Evolutionary conservation across 2,888 invertebrate species (phyloP).

Genomic region (Dynastes maya): DNA sequence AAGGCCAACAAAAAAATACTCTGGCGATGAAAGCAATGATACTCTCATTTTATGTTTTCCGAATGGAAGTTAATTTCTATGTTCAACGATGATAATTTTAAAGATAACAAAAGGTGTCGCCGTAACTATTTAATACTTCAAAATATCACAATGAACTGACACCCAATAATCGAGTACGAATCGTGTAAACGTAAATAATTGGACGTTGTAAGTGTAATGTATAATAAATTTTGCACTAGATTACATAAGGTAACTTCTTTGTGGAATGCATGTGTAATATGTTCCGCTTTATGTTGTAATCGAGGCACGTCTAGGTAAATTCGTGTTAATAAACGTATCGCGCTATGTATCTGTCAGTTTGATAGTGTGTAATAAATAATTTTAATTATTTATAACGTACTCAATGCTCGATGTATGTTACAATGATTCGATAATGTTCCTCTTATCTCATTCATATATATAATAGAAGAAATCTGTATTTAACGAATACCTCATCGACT

Average conservation of each 20-base stretch:
- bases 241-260: not conserved
- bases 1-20: not conserved
- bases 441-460: not conserved
- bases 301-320: not conserved
- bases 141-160: not conserved
- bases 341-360: conserved; percentile 10
- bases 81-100: not conserved
- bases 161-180: not conserved
- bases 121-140: conserved; percentile 15
- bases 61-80: conserved; percentile 10
- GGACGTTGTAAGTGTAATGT: too few relatives aligned
- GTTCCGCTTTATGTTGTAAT: not conserved
- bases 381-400: conserved; percentile 10
- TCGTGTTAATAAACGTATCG: not conserved
- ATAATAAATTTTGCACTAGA: not conserved
- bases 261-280: not conserved
- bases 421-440: not conserved
- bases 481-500: not conserved
- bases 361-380: conserved; percentile 4
- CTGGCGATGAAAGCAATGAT: not conserved
- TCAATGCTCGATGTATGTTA: not conserved
- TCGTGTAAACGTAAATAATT: not conserved
- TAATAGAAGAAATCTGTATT: conserved; percentile 2
- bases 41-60: conserved; percentile 1
- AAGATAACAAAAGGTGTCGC: conserved; percentile 17